phyloP scores from a whole-genome alignment of 1,140 invertebrate genomes.

The Drosophila novamexicana region DNA sequence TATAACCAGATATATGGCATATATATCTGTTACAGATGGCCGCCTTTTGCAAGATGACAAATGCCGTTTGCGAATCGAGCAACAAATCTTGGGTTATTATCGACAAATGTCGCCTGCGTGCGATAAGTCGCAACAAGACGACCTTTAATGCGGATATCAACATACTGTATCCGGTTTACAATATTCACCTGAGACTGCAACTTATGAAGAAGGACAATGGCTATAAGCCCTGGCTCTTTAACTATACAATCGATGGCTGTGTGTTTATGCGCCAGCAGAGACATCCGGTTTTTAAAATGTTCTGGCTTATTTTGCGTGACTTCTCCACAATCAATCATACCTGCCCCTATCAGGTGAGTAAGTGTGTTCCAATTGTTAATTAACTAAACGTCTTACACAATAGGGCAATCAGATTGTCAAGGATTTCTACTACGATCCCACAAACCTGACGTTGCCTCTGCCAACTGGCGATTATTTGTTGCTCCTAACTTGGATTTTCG shows the following conservation, averaged over 20 bases:
- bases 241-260: constrained; percentile 25
- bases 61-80: constrained; percentile 20
- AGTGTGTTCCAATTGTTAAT: no score
- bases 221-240: constrained; percentile 18
- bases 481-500: background rate
- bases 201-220: constrained; percentile 20
- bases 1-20: no score
- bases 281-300: constrained; percentile 17
- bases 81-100: constrained; percentile 29
- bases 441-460: background rate
- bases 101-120: constrained; percentile 21
- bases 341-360: constrained; percentile 40
- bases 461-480: constrained; percentile 33
- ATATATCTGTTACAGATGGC: background rate
- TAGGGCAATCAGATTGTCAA: no score
- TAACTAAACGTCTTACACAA: no score
- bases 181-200: background rate
- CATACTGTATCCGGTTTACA: constrained; percentile 1
- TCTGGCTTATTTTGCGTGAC: constrained; percentile 1
- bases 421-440: no score
- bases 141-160: background rate
- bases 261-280: constrained; percentile 17
- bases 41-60: constrained; percentile 31
- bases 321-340: constrained; percentile 42
- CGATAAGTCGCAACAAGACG: constrained; percentile 25